A percentile compares a stretch with the other conserved stretches of the same genome.
phyloP scores from a whole-genome alignment of 2,113 vertebrate species.

The Canis aureus region DNA sequence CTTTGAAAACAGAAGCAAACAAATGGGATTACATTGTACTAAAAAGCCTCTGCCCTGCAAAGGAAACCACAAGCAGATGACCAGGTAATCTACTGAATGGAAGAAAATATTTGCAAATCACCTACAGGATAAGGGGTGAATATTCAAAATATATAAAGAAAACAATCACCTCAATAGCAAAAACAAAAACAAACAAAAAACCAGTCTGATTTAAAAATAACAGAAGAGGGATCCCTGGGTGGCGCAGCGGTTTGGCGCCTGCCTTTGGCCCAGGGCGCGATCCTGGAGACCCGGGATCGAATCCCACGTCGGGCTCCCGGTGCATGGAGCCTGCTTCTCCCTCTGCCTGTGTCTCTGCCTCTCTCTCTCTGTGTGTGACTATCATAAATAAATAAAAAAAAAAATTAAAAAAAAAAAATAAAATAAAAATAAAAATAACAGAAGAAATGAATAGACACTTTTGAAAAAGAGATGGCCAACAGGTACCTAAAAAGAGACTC shows the following conservation, averaged over 20 bases:
- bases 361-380: too few species aligned
- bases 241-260: too few species aligned
- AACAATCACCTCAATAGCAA: background rate
- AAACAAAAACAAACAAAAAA: background rate
- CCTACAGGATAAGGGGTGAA: background rate
- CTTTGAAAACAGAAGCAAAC: background rate
- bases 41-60: background rate
- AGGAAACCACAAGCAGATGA: background rate
- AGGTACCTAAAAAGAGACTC: background rate
- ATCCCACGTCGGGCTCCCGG: too few species aligned
- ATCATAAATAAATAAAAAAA: too few species aligned
- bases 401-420: too few species aligned
- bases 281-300: too few species aligned
- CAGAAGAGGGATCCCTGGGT: too few species aligned
- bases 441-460: background rate
- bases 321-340: too few species aligned
- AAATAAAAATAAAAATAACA: background rate
- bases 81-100: background rate
- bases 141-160: background rate
- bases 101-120: background rate
- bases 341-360: too few species aligned
- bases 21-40: background rate
- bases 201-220: background rate
- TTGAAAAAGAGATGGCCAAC: background rate
- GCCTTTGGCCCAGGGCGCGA: too few species aligned